Evolutionary conservation across 2,888 invertebrate species (phyloP).

Genomic region (Aradus depressus): DNA sequence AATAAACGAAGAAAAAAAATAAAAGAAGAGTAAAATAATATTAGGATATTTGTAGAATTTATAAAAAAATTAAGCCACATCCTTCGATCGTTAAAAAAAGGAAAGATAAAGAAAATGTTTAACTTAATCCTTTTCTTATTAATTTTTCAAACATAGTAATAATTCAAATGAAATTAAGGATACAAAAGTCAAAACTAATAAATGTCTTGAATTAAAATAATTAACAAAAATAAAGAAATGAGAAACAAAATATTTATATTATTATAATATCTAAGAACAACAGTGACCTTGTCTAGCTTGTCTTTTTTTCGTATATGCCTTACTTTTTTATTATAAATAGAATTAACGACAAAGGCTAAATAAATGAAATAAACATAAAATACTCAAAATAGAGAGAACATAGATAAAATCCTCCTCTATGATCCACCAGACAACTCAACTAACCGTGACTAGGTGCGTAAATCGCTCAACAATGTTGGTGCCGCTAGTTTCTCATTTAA

Average conservation of each 20-base stretch:
- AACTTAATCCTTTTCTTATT: too few species aligned
- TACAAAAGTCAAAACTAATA: too few species aligned
- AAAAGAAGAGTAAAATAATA: too few species aligned
- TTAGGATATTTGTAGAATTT: too few species aligned
- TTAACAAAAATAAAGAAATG: conserved; percentile 21
- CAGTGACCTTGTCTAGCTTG: conserved; percentile 14
- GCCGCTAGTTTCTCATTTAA: conserved; percentile 30
- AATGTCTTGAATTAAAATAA: too few species aligned
- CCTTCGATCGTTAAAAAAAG: too few species aligned
- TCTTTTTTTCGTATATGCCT: conserved; percentile 16
- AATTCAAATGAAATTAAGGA: conserved; percentile 20
- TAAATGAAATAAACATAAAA: conserved; percentile 30
- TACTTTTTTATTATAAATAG: conserved; percentile 28
- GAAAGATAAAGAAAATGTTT: too few species aligned
- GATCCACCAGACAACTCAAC: conserved; percentile 29
- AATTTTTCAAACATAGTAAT: too few species aligned
- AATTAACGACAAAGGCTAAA: conserved; percentile 30
- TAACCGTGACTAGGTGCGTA: conserved; percentile 30
- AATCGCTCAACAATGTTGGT: conserved; percentile 30
- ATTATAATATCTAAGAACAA: conserved; percentile 17
- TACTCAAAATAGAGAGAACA: conserved; percentile 29
- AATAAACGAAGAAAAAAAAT: too few species aligned
- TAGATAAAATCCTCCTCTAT: conserved; percentile 30
- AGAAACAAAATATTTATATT: conserved; percentile 19
- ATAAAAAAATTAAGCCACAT: too few species aligned